Evolutionary conservation across 64 coral and sea anemone genomes (phyloP), one percentile per base, ranked within the genome.

Genomic region (Stichodactyla mertensii): DNA sequence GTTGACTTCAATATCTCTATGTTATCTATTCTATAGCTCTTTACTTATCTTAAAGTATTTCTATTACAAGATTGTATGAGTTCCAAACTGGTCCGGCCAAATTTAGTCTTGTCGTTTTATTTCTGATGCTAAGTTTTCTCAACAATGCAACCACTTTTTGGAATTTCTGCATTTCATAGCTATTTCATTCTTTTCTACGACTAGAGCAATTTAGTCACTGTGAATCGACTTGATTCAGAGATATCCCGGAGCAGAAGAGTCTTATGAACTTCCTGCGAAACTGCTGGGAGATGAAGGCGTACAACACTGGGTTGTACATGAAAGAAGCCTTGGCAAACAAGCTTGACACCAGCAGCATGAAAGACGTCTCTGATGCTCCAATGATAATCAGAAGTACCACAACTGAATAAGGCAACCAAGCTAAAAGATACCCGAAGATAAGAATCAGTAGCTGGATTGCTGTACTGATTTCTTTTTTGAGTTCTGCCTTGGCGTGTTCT

Each of bases 321-420:
- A 91, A 91, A 1, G 84, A 87, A 0, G 78, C 66, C 54, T 87
- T 91, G 0, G 89, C 89, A 22, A 91, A 83, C 51, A 91, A 64
- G 55, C 85, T 91, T 56, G 81, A 57, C 11, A 79, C 51, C 4
- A 86, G 58, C n/a, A 91, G 20, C 55, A 57, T 10, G 36, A 81
- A 11, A 10, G 79, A 16, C 16, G 19, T 71, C 26, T 81, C 19
- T 11, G 52, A 20, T 11, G 22, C 20, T 8, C 83, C 55, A 5
- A 24, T 0, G 64, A 87, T 62, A 11, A 87, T 57, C 14, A 91
- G 18, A 8, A 83, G 31, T 0, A 83, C 83, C 4, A 91, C 89
- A 6, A 91, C 18, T 7, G 84, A 61, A 56, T 91, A 91, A 7
- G 89, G 89, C 19, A 36, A n/a, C 89, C 89, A 91, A 7, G 89